Base-by-base conservation (phyloP, 2,797 vertebrate genomes). In the Odontamblyopus lacepedii region DNA sequence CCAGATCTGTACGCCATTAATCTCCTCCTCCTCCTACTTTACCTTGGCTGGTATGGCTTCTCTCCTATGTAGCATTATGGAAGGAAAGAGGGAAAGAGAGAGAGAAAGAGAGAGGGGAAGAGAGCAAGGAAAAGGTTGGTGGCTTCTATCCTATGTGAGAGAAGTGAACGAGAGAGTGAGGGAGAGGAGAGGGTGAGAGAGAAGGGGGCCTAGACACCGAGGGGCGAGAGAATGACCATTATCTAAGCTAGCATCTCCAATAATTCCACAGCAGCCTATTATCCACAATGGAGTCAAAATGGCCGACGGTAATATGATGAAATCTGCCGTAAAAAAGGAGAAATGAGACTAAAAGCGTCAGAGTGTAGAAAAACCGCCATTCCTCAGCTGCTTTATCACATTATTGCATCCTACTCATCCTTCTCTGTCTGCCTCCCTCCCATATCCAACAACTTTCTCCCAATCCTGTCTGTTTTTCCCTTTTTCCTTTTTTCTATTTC, bases 301-400 rank as follows among this genome's bases (percentile, higher is more conserved):
- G 88, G 90, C 88, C 88, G 86, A 92, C 82, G 87, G 91, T 92
- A 90, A 91, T 90, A 93, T 93, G 92, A 93, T 93, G 91, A 92
- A 93, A 93, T 92, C 89, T 91, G 88, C 87, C 75, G 88, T 91
- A 88, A 91, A 91, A 76, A 91, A 91, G 88, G 89, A 89, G 88
- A 91, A 92, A 91, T 90, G 83, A 84, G 80, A 86, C 90, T 92
- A 89, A 91, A 91, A 93, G 92, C 88, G 75, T 88, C 81, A 78
- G 89, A 88, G 88, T 90, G 88, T 87, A 87, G 89, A 90, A 87
- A 91, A 88, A 86, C 82, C 88, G 87, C 85, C 86, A 89, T 90
- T 91, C 87, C 84, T 89, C 87, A 83, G 88, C 86, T 84, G 87
- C 87, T 89, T 91, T 89, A 92, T 90, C 87, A 89, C 88, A 91